phyloP scores from a whole-genome alignment of 2,797 vertebrate genomes.

The Halcyon chelicuti region DNA sequence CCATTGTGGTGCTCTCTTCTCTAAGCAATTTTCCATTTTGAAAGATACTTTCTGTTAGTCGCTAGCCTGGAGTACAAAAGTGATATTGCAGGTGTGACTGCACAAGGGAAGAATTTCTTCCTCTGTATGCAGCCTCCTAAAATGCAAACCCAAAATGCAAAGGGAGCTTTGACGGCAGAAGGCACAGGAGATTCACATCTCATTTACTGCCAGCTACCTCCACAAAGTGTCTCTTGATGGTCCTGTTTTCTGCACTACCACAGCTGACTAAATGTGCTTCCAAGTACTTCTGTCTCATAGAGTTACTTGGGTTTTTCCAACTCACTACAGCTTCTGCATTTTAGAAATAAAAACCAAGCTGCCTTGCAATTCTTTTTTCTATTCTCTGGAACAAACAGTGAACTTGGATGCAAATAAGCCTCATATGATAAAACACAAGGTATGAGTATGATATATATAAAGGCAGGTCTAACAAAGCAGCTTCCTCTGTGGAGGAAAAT shows the following conservation, averaged over 20 bases:
- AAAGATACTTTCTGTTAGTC: background rate
- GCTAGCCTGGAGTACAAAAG: background rate
- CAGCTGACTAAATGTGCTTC: background rate
- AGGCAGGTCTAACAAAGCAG: background rate
- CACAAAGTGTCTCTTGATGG: background rate
- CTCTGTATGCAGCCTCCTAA: background rate
- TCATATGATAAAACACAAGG: background rate
- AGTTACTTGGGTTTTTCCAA: background rate
- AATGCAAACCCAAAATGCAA: background rate
- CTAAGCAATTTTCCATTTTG: background rate
- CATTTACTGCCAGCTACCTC: background rate
- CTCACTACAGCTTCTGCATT: background rate
- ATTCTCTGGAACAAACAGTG: background rate
- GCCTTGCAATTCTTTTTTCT: background rate
- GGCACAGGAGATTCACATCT: background rate
- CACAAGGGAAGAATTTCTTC: background rate
- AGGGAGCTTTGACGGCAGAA: background rate
- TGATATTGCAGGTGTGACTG: fast-evolving
- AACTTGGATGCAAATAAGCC: background rate
- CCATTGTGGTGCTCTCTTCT: background rate
- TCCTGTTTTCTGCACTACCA: background rate
- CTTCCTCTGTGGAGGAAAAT: background rate
- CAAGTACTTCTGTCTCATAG: background rate
- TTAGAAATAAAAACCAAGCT: background rate
- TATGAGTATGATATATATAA: background rate